These are phyloP conservation scores for Coreius guichenoti DNA, from an alignment of 2,797 vertebrate genomes.

Conservation along the genomic window DNA sequence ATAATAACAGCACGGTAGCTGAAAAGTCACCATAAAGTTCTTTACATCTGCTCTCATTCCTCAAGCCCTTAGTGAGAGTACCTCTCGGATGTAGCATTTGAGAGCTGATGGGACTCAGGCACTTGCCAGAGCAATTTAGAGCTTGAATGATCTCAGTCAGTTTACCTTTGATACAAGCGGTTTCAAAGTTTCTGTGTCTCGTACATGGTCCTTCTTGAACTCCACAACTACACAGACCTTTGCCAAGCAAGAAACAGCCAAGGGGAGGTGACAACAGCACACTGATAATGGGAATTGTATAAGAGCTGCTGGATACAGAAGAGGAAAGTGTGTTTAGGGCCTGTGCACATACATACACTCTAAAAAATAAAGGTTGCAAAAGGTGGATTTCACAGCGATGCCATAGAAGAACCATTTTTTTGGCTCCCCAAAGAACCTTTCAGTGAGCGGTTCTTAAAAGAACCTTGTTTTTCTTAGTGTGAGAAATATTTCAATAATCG, in stretches of 20 bases:
- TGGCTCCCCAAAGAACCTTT: too few species aligned
- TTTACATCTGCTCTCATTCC: constrained; percentile 24
- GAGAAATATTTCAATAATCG: too few species aligned
- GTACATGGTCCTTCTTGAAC: constrained; percentile 61
- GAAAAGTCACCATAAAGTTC: constrained; percentile 24
- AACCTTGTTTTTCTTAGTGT: too few species aligned
- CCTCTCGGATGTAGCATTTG: constrained; percentile 42
- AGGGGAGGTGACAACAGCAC: not conserved
- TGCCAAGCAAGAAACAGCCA: constrained; percentile 8
- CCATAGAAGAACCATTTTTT: too few species aligned
- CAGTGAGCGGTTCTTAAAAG: too few species aligned
- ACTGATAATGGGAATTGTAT: too few species aligned
- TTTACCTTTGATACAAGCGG: constrained; percentile 67
- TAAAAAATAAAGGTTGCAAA: not conserved
- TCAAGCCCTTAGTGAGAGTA: constrained; percentile 12
- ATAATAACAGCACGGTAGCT: constrained; percentile 6
- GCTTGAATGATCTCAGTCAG: constrained; percentile 65
- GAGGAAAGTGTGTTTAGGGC: not conserved
- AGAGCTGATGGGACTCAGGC: constrained; percentile 68
- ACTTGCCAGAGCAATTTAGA: constrained; percentile 71
- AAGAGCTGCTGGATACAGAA: not conserved
- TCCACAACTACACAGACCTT: constrained; percentile 64
- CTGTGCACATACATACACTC: not conserved
- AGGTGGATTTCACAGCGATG: too few species aligned
- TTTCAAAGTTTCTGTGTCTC: constrained; percentile 68